Base-by-base conservation (phyloP, 1,140 invertebrate species). In the Limonius californicus region DNA sequence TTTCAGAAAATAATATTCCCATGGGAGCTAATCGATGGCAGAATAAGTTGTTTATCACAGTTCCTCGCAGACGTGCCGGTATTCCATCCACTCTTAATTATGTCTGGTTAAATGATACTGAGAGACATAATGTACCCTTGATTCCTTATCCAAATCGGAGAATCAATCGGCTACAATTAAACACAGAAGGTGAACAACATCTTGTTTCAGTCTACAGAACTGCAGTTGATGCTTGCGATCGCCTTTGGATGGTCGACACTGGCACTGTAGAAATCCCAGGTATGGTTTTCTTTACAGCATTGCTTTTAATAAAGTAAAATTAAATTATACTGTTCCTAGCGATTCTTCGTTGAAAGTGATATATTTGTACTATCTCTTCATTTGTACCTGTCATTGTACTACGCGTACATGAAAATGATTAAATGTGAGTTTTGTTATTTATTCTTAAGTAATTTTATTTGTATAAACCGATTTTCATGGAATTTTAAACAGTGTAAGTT, bases 201-300 rank as follows among this genome's bases (percentile, higher is more conserved):
- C 30, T 89, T 1, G 78, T 89, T 0, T 89, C 83, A 4, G 84
- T 89, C 1, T 89, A 89, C 64, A 77, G 88, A 18, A 80, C 85
- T 0, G 82, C 83, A 14, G 78, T 87, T 9, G 89, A 90, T 72
- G 74, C 70, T 0, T 90, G 88, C 62, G 81, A 84, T 53, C 75
- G 89, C n/a, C 75, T 90, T 1, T 90, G 89, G 89, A 84, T 86
- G 68, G 81, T 90, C 2, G 89, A 90, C 69, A 89, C 86, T 9
- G 88, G 89, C 11, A 74, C 83, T 1, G 69, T 84, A 19, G 84
- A 87, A 65, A 82, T 76, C 23, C 69, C 68, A 35, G 73, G 76
- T 76, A 67, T 64, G 42, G 55, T 32, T 32, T 32, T 6, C 27
- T 32, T 32, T 32, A 11, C 11, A n/a, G n/a, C n/a, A n/a, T n/a